A percentile compares a stretch with the other conserved stretches of the same genome.
Conservation (phyloP, 2,888 invertebrate genomes). For the Sarcophaga variegata region DNA sequence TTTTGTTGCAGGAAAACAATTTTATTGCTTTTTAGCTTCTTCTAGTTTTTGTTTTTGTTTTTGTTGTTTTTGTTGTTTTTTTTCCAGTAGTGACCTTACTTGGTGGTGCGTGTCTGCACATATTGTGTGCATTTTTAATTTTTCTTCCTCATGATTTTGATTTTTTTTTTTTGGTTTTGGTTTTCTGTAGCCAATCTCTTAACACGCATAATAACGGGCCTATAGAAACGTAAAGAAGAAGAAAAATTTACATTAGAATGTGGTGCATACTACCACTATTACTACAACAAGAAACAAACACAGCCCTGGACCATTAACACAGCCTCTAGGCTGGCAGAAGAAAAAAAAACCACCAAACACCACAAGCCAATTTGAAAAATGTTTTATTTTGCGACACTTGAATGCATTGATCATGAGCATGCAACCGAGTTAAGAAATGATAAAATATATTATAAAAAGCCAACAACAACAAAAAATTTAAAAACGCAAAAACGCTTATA, state of each 20-base stretch:
- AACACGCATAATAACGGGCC: conserved; percentile 59
- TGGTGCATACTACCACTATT: conserved; percentile 35
- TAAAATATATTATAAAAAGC: conserved; percentile 21
- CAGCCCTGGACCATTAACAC: conserved; percentile 26
- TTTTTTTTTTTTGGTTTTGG: not conserved
- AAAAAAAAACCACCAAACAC: conserved; percentile 11
- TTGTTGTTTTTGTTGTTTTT: conserved; percentile 28
- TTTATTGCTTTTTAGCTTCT: conserved; percentile 45
- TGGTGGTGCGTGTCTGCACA: conserved; percentile 67
- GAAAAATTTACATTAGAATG: conserved; percentile 63
- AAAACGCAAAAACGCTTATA: conserved; percentile 31
- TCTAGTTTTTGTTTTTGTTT: conserved; percentile 23
- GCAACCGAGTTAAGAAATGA: conserved; percentile 54
- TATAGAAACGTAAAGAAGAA: not conserved
- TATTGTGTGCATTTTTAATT: conserved; percentile 66
- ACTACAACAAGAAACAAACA: not conserved
- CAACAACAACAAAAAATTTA: not conserved
- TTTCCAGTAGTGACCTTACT: conserved; percentile 65
- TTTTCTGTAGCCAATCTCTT: not conserved
- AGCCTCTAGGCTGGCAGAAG: not conserved
- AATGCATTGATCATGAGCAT: conserved; percentile 69
- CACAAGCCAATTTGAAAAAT: conserved; percentile 62
- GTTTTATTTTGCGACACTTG: conserved; percentile 69
- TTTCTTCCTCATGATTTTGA: not conserved
- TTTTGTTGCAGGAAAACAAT: conserved; percentile 44